A percentile compares a stretch with the other conserved stretches of the same genome.
Evolutionary conservation across 2,888 invertebrate species (phyloP).

Genomic region (Conus canariensis): DNA sequence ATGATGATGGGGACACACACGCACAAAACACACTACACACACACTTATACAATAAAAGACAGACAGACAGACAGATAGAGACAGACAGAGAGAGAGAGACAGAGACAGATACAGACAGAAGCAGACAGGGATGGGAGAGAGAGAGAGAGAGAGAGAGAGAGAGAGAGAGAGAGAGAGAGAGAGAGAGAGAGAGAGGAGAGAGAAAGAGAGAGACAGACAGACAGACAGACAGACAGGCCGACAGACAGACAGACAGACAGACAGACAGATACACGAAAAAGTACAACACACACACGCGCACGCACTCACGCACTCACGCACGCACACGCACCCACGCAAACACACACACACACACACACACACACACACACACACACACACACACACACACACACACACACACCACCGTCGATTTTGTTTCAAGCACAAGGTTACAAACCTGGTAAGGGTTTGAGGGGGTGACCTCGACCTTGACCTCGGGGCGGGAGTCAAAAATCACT

Average conservation of each 20-base stretch:
- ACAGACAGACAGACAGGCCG: neutral
- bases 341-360: neutral
- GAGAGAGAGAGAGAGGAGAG: neutral
- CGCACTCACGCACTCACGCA: neutral
- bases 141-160: too few relatives aligned
- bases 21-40: too few relatives aligned
- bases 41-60: too few relatives aligned
- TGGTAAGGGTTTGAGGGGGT: slow-evolving; percentile 70
- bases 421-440: slow-evolving; percentile 49
- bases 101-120: too few relatives aligned
- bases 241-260: neutral
- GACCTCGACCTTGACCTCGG: slow-evolving; percentile 68
- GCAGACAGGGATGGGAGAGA: too few relatives aligned
- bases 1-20: too few relatives aligned
- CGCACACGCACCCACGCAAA: neutral
- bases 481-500: slow-evolving; percentile 65
- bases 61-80: too few relatives aligned
- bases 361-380: neutral
- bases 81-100: too few relatives aligned
- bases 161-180: too few relatives aligned
- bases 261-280: neutral
- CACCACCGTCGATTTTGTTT: too few relatives aligned
- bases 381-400: neutral
- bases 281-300: neutral
- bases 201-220: neutral